A percentile compares a stretch with the other conserved stretches of the same genome.
These are phyloP conservation scores for Bufotes viridis DNA, from an alignment of 2,797 vertebrate species.

Conservation along the genomic window DNA sequence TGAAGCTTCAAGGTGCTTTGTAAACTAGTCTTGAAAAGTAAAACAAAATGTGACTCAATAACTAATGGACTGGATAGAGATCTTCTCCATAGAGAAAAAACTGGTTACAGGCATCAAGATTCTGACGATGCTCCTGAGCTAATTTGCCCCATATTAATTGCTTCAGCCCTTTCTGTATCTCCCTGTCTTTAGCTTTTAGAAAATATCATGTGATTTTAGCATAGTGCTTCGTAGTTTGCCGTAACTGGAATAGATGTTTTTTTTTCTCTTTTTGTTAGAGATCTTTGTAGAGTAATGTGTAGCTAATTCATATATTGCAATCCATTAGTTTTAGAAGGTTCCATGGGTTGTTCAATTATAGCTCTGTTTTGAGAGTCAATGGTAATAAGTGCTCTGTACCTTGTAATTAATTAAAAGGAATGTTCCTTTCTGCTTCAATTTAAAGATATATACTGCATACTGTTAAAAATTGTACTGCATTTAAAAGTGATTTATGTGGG, in stretches of 20 bases:
- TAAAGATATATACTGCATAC: constrained; percentile 7
- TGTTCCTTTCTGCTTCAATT: constrained; percentile 1
- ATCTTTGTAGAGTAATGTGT: neutral
- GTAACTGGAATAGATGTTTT: neutral
- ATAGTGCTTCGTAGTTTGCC: neutral
- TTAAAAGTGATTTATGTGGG: neutral
- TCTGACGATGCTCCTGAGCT: neutral
- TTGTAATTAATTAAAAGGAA: constrained; percentile 26
- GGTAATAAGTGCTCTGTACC: neutral
- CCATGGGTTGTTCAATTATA: constrained; percentile 3
- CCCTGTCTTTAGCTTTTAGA: neutral
- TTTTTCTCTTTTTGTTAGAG: neutral
- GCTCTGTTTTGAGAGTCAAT: constrained; percentile 16
- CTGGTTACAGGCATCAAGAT: neutral
- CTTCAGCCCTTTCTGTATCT: neutral
- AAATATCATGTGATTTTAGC: neutral
- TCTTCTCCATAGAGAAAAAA: neutral
- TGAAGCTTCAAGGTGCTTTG: too few species aligned
- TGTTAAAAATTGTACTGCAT: constrained; percentile 8
- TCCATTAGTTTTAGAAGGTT: constrained; percentile 11
- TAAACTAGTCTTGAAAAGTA: too few species aligned
- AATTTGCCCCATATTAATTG: neutral
- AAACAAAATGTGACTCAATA: neutral
- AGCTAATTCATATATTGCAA: constrained; percentile 8
- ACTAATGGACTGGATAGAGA: neutral